A percentile compares a stretch with the other conserved stretches of the same genome.
Evolutionary conservation across 2,888 invertebrate species (phyloP).

Genomic region (Erannis defoliaria): DNA sequence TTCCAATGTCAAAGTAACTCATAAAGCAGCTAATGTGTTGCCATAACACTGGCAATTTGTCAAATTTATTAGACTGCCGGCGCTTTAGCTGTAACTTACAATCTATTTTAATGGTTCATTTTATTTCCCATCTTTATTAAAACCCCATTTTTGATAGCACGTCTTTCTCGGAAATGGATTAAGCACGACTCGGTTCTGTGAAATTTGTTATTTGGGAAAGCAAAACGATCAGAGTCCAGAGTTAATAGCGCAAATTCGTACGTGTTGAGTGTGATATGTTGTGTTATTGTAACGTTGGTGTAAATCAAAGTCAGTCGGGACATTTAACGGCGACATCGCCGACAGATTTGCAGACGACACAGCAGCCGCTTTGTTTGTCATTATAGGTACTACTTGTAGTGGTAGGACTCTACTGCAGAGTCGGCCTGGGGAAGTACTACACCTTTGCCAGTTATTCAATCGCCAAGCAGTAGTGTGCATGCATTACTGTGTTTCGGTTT

Average conservation of each 20-base stretch:
- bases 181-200: constrained; percentile 11
- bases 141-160: constrained; percentile 44
- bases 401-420: background rate
- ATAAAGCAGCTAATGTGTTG: constrained; percentile 56
- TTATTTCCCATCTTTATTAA: constrained; percentile 49
- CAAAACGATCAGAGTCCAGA: constrained; percentile 10
- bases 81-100: constrained; percentile 55
- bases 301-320: constrained; percentile 42
- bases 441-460: too few species aligned
- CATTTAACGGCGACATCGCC: constrained; percentile 37
- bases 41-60: constrained; percentile 64
- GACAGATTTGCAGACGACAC: constrained; percentile 33
- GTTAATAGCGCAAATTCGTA: constrained; percentile 26
- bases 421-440: too few species aligned
- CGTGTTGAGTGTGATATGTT: constrained; percentile 18
- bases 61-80: constrained; percentile 60
- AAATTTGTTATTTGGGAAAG: constrained; percentile 16
- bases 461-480: too few species aligned
- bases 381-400: constrained; percentile 10
- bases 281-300: constrained; percentile 32
- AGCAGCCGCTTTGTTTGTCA: constrained; percentile 37
- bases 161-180: constrained; percentile 16
- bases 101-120: constrained; percentile 57
- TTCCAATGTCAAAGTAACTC: too few species aligned
- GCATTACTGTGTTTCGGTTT: too few species aligned